Base-by-base conservation (phyloP, 1,140 invertebrate species). In the Brachionus rotundiformis region DNA sequence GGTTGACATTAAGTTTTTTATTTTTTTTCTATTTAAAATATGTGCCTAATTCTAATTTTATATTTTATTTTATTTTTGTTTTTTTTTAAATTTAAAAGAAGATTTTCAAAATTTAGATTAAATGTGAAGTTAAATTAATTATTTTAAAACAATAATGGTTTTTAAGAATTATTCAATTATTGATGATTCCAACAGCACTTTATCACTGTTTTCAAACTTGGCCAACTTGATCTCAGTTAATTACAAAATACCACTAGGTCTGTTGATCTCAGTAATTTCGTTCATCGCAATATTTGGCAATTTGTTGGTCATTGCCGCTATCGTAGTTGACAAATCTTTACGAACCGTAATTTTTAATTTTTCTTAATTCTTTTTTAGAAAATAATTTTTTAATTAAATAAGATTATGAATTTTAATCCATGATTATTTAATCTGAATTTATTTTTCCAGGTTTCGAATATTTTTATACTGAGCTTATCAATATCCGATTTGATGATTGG, bases 391-490 rank as follows among this genome's bases (percentile, higher is more conserved):
- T 49, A 49, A 19, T 49, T 49, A 23, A 16, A 16, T 0, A 49
- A 49, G 16, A 49, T 19, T 2, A 25, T 54, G 19, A 54, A 23
- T 54, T 25, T 19, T 54, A 68, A 36, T 36, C 33, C n/a, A 36
- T 68, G 8, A 36, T 68, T 27, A 2, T 5, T 63, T 29, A 0
- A n/a, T 19, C 1, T 16, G 6, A 2, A 68, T 54, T 33, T 19
- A 59, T 19, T 25, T 36, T 13, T 31, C 11, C 11, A 79, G 76
- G 39, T 63, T 16, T 81, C 59, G 2, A 81, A 81, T 63, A 16
- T 44, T n/a, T 81, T 81, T 23, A 81, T 81, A 25, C 29, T 81
- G 19, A 81, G 79, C 65, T 10, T 81, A 16, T 63, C 79, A 31
- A 44, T 81, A 25, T 63, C 79, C 3, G 79, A 81, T 68, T 33